Evolutionary conservation across 2,113 vertebrate genomes (phyloP).

Genomic region (Hydrolagus affinis): DNA sequence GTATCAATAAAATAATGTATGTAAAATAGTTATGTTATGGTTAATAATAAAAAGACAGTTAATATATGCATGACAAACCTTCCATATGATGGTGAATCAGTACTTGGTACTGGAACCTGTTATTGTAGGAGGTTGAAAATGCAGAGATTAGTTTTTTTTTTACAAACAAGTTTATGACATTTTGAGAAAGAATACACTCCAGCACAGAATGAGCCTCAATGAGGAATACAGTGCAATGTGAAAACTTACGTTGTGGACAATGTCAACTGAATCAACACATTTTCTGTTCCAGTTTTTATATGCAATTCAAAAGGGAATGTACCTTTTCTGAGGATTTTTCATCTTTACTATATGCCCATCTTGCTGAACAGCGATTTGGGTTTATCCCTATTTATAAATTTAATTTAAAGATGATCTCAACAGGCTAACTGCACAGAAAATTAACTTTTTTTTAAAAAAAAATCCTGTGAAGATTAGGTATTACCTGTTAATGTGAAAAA

Average conservation of each 20-base stretch:
- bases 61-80: constrained; percentile 24
- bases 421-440: background rate
- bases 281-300: background rate
- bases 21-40: background rate
- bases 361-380: background rate
- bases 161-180: background rate
- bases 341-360: background rate
- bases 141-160: background rate
- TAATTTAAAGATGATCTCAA: background rate
- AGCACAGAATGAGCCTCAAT: constrained; percentile 21
- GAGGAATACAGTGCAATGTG: constrained; percentile 7
- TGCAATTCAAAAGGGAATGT: constrained; percentile 5
- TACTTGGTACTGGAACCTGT: constrained; percentile 19
- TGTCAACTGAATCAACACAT: background rate
- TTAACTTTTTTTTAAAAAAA: constrained; percentile 14
- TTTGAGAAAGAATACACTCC: background rate
- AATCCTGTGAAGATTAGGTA: constrained; percentile 11
- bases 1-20: constrained; percentile 1
- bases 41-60: constrained; percentile 1
- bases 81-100: constrained; percentile 12
- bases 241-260: background rate
- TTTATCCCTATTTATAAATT: background rate
- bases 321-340: constrained; percentile 27
- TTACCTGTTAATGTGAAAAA: background rate
- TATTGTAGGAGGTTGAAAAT: background rate